Base-by-base conservation (phyloP, 37 sponge, comb jelly and placozoan genomes). In the Petrosia ficiformis region DNA sequence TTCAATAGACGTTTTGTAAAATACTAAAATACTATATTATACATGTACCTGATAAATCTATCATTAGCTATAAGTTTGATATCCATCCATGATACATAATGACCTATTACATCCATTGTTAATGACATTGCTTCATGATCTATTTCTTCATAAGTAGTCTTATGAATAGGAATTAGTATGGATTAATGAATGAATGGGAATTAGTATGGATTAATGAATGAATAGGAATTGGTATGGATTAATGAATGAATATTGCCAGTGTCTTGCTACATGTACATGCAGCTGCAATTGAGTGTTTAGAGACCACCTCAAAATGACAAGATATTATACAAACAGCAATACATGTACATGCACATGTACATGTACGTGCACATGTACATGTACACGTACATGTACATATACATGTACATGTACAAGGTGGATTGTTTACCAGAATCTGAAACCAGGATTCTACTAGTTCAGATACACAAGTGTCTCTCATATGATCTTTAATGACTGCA, bases 31-130 rank as follows among this genome's bases (percentile, higher is more conserved):
- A n/a, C n/a, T n/a, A n/a, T n/a, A n/a, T n/a, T n/a, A n/a, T n/a
- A n/a, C n/a, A n/a, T n/a, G n/a, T 56, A 90, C 90, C 82, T 59
- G 26, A 85, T 26, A 77, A 81, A 90, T n/a, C 75, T 79, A 64
- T 89, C 80, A 52, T 93, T 96, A 31, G 89, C 94, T 43, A 96
- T 80, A 74, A 87, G 81, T 34, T 26, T 66, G 41, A 96, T 86
- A 57, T 96, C 90, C 34, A 96, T 86, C 96, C 96, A 96, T 3
- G 87, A 79, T 21, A 93, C 87, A 67, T 93, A 96, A 1, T 72
- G 71, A 1, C 96, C 96, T 22, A 93, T 78, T 30, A 92, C 96
- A 16, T 83, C 68, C 82, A 96, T 81, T 35, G 83, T 72, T 58
- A 76, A 59, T 57, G 93, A 95, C 1, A 68, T 43, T 4, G 87